A percentile compares a stretch with the other conserved stretches of the same genome.
Conservation (phyloP, 2,888 invertebrate genomes). For the Andrena hattorfiana region DNA sequence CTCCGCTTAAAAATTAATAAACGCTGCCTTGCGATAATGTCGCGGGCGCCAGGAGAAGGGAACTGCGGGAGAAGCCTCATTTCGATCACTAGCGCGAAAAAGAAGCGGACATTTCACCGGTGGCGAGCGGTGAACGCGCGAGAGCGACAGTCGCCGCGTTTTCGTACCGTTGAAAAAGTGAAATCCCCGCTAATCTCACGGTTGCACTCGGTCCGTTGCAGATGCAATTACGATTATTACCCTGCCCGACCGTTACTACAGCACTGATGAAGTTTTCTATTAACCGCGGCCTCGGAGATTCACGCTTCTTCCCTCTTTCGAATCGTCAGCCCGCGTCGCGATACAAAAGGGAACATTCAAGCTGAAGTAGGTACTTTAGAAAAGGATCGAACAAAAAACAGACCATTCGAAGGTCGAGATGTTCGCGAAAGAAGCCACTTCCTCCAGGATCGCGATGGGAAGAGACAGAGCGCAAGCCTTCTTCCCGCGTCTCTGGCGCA, state of each 20-base stretch:
- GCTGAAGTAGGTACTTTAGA: background rate
- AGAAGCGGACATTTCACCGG: slow-evolving; percentile 29
- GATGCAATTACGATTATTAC: slow-evolving; percentile 69
- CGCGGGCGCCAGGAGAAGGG: slow-evolving; percentile 27
- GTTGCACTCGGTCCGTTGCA: slow-evolving; percentile 47
- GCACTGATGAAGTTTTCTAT: slow-evolving; percentile 64
- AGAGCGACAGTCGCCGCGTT: slow-evolving; percentile 22
- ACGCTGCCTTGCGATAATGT: slow-evolving; percentile 6
- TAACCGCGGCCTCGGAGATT: slow-evolving; percentile 34
- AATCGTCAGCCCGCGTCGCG: background rate
- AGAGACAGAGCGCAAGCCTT: background rate
- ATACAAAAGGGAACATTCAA: background rate
- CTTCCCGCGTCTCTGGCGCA: slow-evolving; percentile 14
- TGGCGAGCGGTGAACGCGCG: slow-evolving; percentile 4
- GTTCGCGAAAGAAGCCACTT: background rate
- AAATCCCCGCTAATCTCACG: slow-evolving; percentile 63
- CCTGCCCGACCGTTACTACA: slow-evolving; percentile 10
- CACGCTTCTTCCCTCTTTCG: slow-evolving; percentile 8
- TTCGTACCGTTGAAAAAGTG: slow-evolving; percentile 56
- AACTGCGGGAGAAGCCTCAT: slow-evolving; percentile 30
- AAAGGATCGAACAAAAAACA: too few species aligned
- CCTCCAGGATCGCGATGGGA: background rate
- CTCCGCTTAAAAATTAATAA: slow-evolving; percentile 43
- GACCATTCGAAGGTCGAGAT: too few species aligned
- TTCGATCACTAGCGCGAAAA: slow-evolving; percentile 13